Evolutionary conservation across 2,888 invertebrate genomes (phyloP).

Genomic region (Andrena marginata): DNA sequence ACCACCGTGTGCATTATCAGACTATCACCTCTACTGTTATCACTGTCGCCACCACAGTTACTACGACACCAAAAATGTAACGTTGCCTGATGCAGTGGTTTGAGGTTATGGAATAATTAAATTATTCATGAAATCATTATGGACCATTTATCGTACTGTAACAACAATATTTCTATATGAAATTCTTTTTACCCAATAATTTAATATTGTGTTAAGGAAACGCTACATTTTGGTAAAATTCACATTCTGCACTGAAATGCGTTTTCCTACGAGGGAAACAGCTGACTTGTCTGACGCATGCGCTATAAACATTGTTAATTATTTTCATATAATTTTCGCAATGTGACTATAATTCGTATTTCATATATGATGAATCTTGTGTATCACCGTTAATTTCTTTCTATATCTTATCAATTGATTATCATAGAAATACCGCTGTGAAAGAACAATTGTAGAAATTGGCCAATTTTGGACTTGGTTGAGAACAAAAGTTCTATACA

Average conservation of each 20-base stretch:
- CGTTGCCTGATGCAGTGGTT: constrained; percentile 20
- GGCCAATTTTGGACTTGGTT: too few relatives aligned
- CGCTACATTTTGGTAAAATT: background rate
- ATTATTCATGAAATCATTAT: background rate
- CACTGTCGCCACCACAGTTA: constrained; percentile 25
- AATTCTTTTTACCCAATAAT: background rate
- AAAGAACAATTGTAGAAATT: too few relatives aligned
- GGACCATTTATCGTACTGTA: background rate
- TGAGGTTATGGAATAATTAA: constrained; percentile 1
- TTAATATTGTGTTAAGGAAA: background rate
- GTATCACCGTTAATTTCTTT: background rate
- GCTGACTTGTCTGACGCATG: constrained; percentile 41
- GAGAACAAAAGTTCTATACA: too few relatives aligned
- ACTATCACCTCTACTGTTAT: constrained; percentile 10
- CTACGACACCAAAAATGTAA: constrained; percentile 16
- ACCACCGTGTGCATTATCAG: background rate
- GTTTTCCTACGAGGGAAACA: constrained; percentile 17
- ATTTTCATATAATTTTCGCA: constrained; percentile 11
- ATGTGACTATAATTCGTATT: background rate
- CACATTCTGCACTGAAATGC: background rate
- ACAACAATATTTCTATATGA: background rate
- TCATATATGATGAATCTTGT: background rate
- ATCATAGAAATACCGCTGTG: too few relatives aligned
- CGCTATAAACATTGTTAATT: constrained; percentile 1
- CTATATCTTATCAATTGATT: too few relatives aligned